Evolutionary conservation across 2,113 vertebrate genomes (phyloP), one percentile per base, ranked within the genome.

Genomic region (Engraulis encrasicolus): DNA sequence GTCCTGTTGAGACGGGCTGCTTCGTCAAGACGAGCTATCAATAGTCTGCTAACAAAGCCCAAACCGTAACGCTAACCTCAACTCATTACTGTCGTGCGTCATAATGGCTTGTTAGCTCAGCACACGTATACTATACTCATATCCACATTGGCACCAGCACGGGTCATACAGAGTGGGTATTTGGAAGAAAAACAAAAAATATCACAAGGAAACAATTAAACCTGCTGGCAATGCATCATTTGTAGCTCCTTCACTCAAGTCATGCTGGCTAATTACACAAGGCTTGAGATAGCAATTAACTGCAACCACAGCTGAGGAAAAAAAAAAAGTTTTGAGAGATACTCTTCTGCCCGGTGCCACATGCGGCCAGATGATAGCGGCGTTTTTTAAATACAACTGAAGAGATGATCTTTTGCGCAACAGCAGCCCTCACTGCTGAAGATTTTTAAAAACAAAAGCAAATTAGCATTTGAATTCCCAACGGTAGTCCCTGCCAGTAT

Each of bases 221-320:
- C 31, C 66, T 34, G 66, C 12, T 34, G 27, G 27, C 27, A 74
- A 74, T 74, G 27, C 31, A 17, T 31, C 27, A 74, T 74, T 74
- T 74, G 66, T 27, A 74, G 66, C 66, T 74, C 66, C 31, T 74
- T 74, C 15, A 74, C 66, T 74, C 34, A 1, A 27, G 2, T 14
- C 34, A 74, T 74, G 17, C 31, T 34, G 66, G 66, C 66, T 74
- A 74, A 74, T 66, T 74, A 74, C 66, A 74, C 12, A 14, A 74
- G 66, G 31, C 66, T 15, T 31, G 17, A 31, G 66, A 74, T 74
- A 74, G 66, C 66, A 74, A 74, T 74, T 74, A 74, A n/a, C 66
- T 17, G 18, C 66, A 74, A 31, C 27, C 31, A 31, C 66, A 18
- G 66, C 66, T 74, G n/a, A n/a, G n/a, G n/a, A n/a, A 74, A 74